Conservation (phyloP, 2,797 vertebrate genomes). For the Poecilia wingei region DNA sequence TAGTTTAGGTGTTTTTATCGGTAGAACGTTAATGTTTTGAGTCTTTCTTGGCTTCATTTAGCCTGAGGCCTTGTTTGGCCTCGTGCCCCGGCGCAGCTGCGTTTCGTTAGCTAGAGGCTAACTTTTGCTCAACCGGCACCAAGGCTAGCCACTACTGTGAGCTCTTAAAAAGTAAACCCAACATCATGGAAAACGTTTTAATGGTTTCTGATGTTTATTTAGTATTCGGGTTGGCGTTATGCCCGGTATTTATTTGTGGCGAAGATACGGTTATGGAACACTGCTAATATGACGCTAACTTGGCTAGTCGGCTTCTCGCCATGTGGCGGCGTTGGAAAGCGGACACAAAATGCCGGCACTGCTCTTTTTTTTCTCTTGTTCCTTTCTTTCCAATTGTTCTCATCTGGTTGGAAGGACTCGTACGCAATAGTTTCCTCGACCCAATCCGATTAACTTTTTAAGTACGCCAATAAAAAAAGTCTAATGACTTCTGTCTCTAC, state of each 20-base stretch:
- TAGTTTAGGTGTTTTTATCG: neutral
- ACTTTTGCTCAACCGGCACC: neutral
- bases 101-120: slow-evolving; percentile 39
- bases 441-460: neutral
- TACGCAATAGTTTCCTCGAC: neutral
- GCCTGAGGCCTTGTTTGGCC: slow-evolving; percentile 72
- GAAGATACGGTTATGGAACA: neutral
- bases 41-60: slow-evolving; percentile 21
- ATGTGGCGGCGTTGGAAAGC: slow-evolving; percentile 71
- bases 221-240: neutral
- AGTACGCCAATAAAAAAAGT: neutral
- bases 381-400: slow-evolving; percentile 70
- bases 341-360: slow-evolving; percentile 83
- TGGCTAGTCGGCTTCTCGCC: slow-evolving; percentile 60
- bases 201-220: neutral
- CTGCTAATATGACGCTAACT: slow-evolving; percentile 24
- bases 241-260: neutral
- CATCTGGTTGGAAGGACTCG: slow-evolving; percentile 41
- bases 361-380: slow-evolving; percentile 22
- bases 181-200: neutral
- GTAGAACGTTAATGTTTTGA: neutral
- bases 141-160: neutral
- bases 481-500: neutral
- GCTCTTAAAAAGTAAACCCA: neutral
- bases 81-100: slow-evolving; percentile 56